Evolutionary conservation across 1,140 invertebrate species (phyloP).

Genomic region (Babylonia areolata): DNA sequence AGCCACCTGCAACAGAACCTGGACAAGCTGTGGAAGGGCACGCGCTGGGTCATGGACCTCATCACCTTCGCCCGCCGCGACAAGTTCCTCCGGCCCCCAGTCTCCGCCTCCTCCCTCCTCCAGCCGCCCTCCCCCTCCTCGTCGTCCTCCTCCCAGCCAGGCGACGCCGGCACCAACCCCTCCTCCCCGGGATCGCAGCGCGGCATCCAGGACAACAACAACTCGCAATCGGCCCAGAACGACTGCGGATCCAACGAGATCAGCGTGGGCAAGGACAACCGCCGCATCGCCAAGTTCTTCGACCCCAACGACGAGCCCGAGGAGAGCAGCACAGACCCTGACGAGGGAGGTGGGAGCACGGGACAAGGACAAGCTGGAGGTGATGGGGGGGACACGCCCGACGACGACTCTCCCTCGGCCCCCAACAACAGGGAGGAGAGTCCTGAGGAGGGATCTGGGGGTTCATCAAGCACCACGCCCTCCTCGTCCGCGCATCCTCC

Average conservation of each 20-base stretch:
- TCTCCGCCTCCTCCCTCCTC: slow-evolving; percentile 27
- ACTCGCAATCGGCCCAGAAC: slow-evolving; percentile 44
- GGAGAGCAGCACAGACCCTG: background rate
- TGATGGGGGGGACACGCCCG: too few species aligned
- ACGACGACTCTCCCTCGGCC: too few species aligned
- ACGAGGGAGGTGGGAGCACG: too few species aligned
- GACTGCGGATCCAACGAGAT: slow-evolving; percentile 65
- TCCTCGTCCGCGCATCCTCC: slow-evolving; percentile 16
- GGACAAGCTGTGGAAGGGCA: slow-evolving; percentile 88
- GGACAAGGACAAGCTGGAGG: too few species aligned
- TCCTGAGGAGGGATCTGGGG: background rate
- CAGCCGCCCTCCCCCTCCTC: slow-evolving; percentile 82
- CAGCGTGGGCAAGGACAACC: slow-evolving; percentile 69
- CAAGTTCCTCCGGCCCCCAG: slow-evolving; percentile 26
- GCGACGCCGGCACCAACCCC: slow-evolving; percentile 25
- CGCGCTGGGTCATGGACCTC: slow-evolving; percentile 96
- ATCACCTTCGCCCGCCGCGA: slow-evolving; percentile 85
- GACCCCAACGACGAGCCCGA: slow-evolving; percentile 64
- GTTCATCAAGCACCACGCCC: background rate
- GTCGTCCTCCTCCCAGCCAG: slow-evolving; percentile 37
- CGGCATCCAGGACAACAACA: slow-evolving; percentile 57
- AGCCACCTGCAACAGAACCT: slow-evolving; percentile 69
- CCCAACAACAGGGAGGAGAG: background rate
- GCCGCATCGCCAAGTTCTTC: slow-evolving; percentile 70
- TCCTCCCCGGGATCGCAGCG: background rate